These are phyloP conservation scores for Vimba vimba DNA, from an alignment of 2,113 vertebrate species.

Conservation along the genomic window DNA sequence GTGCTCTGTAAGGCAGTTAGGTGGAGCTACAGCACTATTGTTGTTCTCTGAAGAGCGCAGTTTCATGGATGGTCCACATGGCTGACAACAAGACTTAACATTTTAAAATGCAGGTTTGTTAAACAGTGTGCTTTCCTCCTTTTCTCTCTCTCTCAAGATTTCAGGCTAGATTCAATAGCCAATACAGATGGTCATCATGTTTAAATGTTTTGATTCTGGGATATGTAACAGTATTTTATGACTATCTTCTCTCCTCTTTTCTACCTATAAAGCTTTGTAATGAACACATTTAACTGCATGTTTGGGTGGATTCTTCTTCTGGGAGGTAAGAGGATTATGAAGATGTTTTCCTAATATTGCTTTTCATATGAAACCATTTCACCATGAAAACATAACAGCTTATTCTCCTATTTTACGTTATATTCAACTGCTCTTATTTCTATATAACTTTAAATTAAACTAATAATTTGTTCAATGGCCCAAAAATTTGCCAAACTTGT, in stretches of 20 bases:
- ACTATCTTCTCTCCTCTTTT: neutral
- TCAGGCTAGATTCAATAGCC: neutral
- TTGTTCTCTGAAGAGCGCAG: neutral
- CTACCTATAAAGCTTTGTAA: constrained; percentile 11
- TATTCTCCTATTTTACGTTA: neutral
- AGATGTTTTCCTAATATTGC: neutral
- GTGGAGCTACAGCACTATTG: neutral
- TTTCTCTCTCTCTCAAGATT: neutral
- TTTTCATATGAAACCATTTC: neutral
- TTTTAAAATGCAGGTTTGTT: constrained; percentile 46
- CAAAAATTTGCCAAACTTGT: too few relatives aligned
- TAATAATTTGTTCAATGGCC: too few relatives aligned
- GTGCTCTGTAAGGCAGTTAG: neutral
- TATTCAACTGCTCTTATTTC: too few relatives aligned
- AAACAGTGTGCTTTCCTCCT: neutral
- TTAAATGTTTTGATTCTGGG: neutral
- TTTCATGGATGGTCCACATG: neutral
- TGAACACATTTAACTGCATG: neutral
- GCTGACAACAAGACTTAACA: constrained; percentile 10
- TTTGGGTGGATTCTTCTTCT: constrained; percentile 30
- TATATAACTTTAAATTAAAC: too few relatives aligned
- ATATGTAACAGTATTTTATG: neutral
- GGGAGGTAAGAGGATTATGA: constrained; percentile 46
- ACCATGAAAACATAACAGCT: neutral
- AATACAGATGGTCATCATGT: neutral